Conservation (phyloP, 2,797 vertebrate species). For the Acropternis orthonyx region DNA sequence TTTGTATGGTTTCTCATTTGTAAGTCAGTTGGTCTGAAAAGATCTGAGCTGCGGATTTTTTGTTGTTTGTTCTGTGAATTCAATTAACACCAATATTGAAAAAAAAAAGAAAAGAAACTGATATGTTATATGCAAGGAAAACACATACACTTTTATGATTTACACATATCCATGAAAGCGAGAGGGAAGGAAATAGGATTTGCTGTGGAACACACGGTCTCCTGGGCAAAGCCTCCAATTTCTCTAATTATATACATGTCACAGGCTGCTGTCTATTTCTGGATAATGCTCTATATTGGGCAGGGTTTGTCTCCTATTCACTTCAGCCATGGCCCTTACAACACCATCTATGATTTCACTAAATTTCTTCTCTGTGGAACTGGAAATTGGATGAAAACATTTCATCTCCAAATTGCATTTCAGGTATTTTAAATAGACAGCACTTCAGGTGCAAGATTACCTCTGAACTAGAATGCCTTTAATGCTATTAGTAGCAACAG, state of each 20-base stretch:
- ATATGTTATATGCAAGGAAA: neutral
- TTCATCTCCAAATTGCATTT: conserved; percentile 21
- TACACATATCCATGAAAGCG: neutral
- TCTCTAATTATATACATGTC: neutral
- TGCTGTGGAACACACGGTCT: conserved; percentile 19
- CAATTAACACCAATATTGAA: neutral
- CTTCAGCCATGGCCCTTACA: neutral
- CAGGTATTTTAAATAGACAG: conserved; percentile 25
- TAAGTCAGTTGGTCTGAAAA: neutral
- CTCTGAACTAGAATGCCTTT: conserved; percentile 3
- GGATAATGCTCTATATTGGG: neutral
- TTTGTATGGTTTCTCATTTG: neutral
- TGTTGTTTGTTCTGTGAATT: neutral
- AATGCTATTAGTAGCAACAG: neutral
- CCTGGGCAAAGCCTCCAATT: conserved; percentile 32
- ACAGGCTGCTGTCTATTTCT: conserved; percentile 31
- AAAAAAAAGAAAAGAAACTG: neutral
- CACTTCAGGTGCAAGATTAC: conserved; percentile 13
- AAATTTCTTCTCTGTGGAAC: neutral
- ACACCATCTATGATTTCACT: neutral
- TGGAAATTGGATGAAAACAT: conserved; percentile 10
- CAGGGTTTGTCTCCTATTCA: conserved; percentile 9
- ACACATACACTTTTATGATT: neutral
- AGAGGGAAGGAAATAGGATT: conserved; percentile 26
- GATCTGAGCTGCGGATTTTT: neutral